A percentile compares a stretch with the other conserved stretches of the same genome.
phyloP scores from a whole-genome alignment of 2,888 invertebrate species.

The Ennomos erosarius region DNA sequence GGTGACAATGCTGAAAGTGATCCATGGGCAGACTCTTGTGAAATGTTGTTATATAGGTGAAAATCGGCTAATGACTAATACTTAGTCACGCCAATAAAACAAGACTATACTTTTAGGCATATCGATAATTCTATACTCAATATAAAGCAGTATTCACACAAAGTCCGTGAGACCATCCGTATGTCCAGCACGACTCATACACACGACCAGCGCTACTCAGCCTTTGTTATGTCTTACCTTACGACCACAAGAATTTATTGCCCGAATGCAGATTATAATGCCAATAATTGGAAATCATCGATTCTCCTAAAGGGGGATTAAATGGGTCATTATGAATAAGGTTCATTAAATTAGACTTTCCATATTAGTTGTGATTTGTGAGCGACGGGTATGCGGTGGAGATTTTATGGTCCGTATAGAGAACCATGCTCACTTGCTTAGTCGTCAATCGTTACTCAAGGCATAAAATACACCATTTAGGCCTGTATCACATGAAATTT shows the following conservation, averaged over 20 bases:
- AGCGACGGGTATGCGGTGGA: not conserved
- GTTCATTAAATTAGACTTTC: constrained; percentile 14
- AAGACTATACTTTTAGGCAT: not conserved
- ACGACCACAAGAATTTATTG: constrained; percentile 58
- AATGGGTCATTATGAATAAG: constrained; percentile 21
- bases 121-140: constrained; percentile 10
- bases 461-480: too few species aligned
- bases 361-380: constrained; percentile 9
- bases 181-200: constrained; percentile 68
- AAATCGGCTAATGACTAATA: too few species aligned
- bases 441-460: too few species aligned
- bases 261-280: constrained; percentile 33
- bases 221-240: constrained; percentile 65
- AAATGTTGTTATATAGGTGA: constrained; percentile 30
- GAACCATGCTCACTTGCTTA: too few species aligned
- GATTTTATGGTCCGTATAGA: too few species aligned
- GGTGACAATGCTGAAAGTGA: constrained; percentile 69
- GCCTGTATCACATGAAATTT: too few species aligned
- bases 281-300: constrained; percentile 39
- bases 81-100: too few species aligned
- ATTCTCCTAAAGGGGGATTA: constrained; percentile 19
- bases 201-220: constrained; percentile 48
- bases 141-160: constrained; percentile 41
- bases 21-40: constrained; percentile 71
- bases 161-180: constrained; percentile 63